These are phyloP conservation scores for Phrynocephalus versicolor DNA, from an alignment of 2,113 vertebrate species.

Conservation along the genomic window DNA sequence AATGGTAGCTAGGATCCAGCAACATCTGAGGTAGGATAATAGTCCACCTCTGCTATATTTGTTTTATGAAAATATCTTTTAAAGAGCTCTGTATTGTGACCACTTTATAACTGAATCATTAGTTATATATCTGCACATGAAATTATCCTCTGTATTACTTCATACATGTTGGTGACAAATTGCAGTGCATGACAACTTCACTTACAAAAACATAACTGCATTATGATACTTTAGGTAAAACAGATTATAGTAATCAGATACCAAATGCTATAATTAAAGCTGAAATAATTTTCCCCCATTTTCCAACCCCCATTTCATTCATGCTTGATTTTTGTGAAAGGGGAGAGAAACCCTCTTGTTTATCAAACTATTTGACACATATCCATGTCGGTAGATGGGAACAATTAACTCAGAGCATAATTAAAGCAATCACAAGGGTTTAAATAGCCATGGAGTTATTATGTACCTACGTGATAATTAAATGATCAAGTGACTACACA, in stretches of 20 bases:
- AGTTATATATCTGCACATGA: constrained; percentile 20
- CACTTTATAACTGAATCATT: constrained; percentile 28
- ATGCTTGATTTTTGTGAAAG: constrained; percentile 33
- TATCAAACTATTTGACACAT: constrained; percentile 59
- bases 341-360: constrained; percentile 51
- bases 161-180: constrained; percentile 1
- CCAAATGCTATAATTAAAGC: constrained; percentile 51
- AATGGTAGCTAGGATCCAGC: neutral
- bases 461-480: constrained; percentile 68
- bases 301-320: constrained; percentile 43
- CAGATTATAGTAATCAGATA: constrained; percentile 38
- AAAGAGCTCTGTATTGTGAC: neutral
- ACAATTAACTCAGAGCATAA: constrained; percentile 67
- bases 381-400: constrained; percentile 52
- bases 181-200: constrained; percentile 3
- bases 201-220: constrained; percentile 24
- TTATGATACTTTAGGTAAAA: constrained; percentile 27
- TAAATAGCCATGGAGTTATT: constrained; percentile 65
- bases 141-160: neutral
- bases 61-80: neutral
- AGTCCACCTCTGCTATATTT: neutral
- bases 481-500: constrained; percentile 67
- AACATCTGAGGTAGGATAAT: neutral
- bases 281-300: constrained; percentile 28
- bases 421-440: constrained; percentile 69